Percentiles rank a stretch among this genome's conserved stretches.
Evolutionary conservation across 2,113 vertebrate species (phyloP).

Genomic region (Arvicanthis niloticus): DNA sequence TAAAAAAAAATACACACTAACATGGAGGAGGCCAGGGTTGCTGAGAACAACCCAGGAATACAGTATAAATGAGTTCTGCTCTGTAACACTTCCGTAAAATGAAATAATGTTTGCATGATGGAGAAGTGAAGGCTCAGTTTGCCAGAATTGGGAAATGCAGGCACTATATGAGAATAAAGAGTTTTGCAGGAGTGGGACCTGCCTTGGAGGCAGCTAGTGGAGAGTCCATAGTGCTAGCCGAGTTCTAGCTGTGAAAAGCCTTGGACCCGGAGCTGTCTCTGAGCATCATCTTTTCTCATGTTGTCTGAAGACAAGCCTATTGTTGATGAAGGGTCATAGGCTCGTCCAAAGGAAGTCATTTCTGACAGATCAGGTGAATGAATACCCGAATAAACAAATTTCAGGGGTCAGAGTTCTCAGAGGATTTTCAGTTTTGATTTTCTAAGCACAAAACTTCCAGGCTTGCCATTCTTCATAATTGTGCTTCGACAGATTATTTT

Average conservation of each 20-base stretch:
- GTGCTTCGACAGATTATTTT: not conserved
- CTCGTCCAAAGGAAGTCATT: not conserved
- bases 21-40: not conserved
- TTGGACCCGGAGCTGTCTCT: not conserved
- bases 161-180: not conserved
- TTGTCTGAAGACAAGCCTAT: not conserved
- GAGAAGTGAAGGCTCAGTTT: not conserved
- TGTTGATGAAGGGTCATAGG: not conserved
- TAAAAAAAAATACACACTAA: not conserved
- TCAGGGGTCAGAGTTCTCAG: not conserved
- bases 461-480: not conserved
- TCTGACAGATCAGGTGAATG: not conserved
- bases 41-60: too few relatives aligned
- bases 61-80: fast-evolving
- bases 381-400: not conserved
- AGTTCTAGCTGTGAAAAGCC: not conserved
- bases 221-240: not conserved
- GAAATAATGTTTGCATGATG: not conserved
- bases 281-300: not conserved
- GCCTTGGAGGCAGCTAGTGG: not conserved
- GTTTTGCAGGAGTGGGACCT: not conserved
- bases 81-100: not conserved
- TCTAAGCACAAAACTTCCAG: not conserved
- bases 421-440: not conserved
- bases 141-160: not conserved